phyloP scores from a whole-genome alignment of 2,113 vertebrate species.

The Brachyhypopomus gauderio region DNA sequence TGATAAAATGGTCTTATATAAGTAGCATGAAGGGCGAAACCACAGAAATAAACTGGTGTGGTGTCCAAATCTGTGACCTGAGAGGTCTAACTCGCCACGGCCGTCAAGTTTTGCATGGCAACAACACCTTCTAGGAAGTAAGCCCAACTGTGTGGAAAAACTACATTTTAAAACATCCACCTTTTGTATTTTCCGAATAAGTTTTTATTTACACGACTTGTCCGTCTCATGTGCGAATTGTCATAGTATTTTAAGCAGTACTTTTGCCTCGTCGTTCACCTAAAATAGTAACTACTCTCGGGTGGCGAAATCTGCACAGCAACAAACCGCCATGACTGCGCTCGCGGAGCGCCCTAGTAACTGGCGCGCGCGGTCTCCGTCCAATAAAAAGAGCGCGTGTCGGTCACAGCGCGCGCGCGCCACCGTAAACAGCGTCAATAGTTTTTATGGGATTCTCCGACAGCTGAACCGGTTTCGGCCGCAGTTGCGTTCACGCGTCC shows the following conservation, averaged over 20 bases:
- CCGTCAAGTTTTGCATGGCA: constrained; percentile 55
- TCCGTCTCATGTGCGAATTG: too few relatives aligned
- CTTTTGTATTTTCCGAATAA: not conserved
- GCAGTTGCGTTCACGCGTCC: not conserved
- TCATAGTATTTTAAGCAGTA: not conserved
- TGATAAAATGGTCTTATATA: not conserved
- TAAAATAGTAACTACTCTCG: not conserved
- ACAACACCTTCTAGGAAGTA: constrained; percentile 40
- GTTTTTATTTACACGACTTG: too few relatives aligned
- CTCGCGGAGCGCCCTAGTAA: constrained; percentile 53
- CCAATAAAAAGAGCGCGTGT: constrained; percentile 53
- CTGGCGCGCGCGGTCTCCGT: constrained; percentile 58
- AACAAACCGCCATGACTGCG: constrained; percentile 56
- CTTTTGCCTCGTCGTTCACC: not conserved
- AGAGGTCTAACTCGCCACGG: constrained; percentile 21
- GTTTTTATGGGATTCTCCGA: constrained; percentile 21
- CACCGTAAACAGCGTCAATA: constrained; percentile 23
- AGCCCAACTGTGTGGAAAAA: constrained; percentile 22
- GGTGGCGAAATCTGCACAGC: constrained; percentile 56
- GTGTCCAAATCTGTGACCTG: constrained; percentile 17
- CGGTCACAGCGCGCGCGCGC: constrained; percentile 15
- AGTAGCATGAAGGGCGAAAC: not conserved
- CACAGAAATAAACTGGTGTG: not conserved
- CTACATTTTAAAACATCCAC: constrained; percentile 6
- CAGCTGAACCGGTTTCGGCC: not conserved